These are phyloP conservation scores for Caenorhabditis uteleia DNA, from an alignment of 2,888 invertebrate species.

Conservation along the genomic window DNA sequence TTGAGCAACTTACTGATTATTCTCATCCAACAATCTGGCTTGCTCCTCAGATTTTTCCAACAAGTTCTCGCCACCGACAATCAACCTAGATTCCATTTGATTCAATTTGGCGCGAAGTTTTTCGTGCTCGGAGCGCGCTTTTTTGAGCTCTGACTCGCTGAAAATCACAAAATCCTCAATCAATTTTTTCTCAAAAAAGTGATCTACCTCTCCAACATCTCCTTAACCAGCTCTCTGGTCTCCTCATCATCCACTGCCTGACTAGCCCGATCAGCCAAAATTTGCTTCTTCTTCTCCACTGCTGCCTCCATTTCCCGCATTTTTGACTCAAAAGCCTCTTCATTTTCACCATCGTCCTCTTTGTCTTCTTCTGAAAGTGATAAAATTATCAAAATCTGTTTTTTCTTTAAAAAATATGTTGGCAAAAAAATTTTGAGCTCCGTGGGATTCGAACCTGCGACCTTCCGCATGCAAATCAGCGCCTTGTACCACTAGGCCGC, in stretches of 20 bases:
- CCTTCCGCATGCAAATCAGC: not conserved
- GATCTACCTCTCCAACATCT: constrained; percentile 37
- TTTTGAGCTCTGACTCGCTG: constrained; percentile 45
- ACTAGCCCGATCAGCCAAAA: constrained; percentile 74
- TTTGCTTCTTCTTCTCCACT: constrained; percentile 70
- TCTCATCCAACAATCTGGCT: constrained; percentile 48
- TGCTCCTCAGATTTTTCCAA: constrained; percentile 82
- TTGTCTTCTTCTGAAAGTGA: constrained; percentile 35
- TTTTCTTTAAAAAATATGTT: not conserved
- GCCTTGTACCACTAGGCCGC: too few species aligned
- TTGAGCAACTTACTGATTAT: constrained; percentile 20
- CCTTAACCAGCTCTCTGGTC: constrained; percentile 28
- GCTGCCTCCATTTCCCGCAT: constrained; percentile 72
- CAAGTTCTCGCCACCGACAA: constrained; percentile 96
- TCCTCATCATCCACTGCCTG: constrained; percentile 38
- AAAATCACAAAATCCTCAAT: not conserved
- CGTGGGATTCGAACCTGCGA: not conserved
- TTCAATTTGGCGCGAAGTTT: constrained; percentile 84
- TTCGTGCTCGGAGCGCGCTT: constrained; percentile 78
- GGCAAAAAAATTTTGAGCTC: not conserved
- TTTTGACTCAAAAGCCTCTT: constrained; percentile 69
- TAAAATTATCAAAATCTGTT: not conserved
- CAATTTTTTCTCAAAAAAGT: not conserved
- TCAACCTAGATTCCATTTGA: constrained; percentile 89
- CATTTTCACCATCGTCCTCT: constrained; percentile 47